A percentile compares a stretch with the other conserved stretches of the same genome.
These are phyloP conservation scores for Gnathonemus longibarbis DNA, from an alignment of 2,113 vertebrate species.

Conservation along the genomic window DNA sequence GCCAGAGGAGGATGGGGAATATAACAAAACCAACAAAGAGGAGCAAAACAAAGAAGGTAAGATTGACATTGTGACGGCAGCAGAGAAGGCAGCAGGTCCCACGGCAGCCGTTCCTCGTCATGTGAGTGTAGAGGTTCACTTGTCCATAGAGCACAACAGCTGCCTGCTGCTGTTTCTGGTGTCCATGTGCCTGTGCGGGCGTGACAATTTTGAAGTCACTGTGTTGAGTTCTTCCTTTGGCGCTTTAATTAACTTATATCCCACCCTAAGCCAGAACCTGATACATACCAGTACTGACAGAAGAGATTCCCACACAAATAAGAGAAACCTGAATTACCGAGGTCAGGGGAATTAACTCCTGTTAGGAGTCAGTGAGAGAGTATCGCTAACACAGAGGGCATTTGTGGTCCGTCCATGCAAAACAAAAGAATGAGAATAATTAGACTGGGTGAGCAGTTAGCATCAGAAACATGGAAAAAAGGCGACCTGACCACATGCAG, in stretches of 20 bases:
- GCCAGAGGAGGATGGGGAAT: slow-evolving; percentile 55
- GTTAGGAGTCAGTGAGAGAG: not conserved
- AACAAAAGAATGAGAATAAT: not conserved
- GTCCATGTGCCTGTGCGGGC: not conserved
- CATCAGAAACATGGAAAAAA: not conserved
- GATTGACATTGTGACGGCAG: slow-evolving; percentile 8
- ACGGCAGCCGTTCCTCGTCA: not conserved
- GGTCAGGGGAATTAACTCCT: not conserved
- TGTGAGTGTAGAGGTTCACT: not conserved
- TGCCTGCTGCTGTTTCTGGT: not conserved
- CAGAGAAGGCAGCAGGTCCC: not conserved
- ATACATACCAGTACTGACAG: not conserved
- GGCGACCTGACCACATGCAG: not conserved
- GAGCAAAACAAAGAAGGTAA: slow-evolving; percentile 58
- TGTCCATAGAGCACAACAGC: not conserved
- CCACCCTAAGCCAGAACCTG: not conserved
- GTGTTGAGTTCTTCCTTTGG: not conserved
- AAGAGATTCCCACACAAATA: not conserved
- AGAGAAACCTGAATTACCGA: not conserved
- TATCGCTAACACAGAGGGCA: not conserved
- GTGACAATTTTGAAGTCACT: not conserved
- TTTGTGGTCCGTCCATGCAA: not conserved
- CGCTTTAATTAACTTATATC: not conserved
- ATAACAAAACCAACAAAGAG: slow-evolving; percentile 60
- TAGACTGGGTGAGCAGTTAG: not conserved